These are phyloP conservation scores for Gadus chalcogrammus DNA, from an alignment of 2,113 vertebrate genomes.

Conservation along the genomic window DNA sequence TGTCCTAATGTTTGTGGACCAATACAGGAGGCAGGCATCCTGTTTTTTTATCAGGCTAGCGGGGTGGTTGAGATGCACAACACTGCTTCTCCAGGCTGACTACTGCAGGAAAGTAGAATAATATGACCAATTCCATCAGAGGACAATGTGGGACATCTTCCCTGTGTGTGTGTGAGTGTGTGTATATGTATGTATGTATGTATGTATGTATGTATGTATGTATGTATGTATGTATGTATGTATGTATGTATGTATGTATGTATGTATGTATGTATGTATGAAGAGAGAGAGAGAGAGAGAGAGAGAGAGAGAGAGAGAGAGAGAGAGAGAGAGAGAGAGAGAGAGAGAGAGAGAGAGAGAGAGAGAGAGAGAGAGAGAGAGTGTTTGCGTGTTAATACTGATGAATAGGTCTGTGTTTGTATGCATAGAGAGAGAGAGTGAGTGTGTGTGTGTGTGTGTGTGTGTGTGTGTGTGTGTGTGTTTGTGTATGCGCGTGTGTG, in stretches of 20 bases:
- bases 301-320: no score
- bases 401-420: not conserved
- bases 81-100: not conserved
- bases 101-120: not conserved
- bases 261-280: no score
- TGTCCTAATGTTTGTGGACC: no score
- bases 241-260: no score
- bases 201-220: no score
- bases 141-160: not conserved
- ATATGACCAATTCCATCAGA: not conserved
- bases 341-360: not conserved
- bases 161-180: not conserved
- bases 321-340: no score
- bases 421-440: not conserved
- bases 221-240: no score
- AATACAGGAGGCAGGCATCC: no score
- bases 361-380: no score
- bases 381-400: not conserved
- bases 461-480: conserved; percentile 3
- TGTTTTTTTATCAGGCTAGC: no score
- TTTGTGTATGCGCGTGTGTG: not conserved
- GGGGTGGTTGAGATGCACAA: no score
- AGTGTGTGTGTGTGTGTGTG: not conserved
- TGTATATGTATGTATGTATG: not conserved
- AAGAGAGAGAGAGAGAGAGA: not conserved